A percentile compares a stretch with the other conserved stretches of the same genome.
Conservation (phyloP, 1,140 invertebrate species). For the Stenopsyche tienmushanensis region DNA sequence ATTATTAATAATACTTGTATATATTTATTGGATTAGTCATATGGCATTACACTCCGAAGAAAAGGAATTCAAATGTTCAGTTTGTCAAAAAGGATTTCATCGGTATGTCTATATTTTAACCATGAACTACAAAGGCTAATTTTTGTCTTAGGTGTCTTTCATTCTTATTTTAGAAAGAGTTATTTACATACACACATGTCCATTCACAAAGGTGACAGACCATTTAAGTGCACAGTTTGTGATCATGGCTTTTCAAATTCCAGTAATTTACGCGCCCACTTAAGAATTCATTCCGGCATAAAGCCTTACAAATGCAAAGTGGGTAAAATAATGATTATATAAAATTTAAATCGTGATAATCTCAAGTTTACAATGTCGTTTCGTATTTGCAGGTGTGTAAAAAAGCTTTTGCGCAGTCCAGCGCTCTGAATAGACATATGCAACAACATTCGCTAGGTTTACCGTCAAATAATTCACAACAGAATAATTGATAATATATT, state of each 20-base stretch:
- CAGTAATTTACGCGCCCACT: constrained; percentile 36
- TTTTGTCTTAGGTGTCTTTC: not conserved
- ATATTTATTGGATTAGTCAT: too few species aligned
- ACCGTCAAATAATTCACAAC: constrained; percentile 2
- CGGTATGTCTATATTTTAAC: constrained; percentile 19
- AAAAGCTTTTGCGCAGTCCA: constrained; percentile 35
- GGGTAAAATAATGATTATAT: not conserved
- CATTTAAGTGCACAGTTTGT: constrained; percentile 59
- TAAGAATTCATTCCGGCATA: constrained; percentile 34
- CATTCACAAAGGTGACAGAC: constrained; percentile 64
- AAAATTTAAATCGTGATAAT: constrained; percentile 1
- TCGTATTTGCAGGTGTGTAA: constrained; percentile 35
- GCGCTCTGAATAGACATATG: constrained; percentile 37
- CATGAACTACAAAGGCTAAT: not conserved
- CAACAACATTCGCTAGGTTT: constrained; percentile 30
- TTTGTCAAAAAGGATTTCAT: constrained; percentile 40
- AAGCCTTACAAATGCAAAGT: constrained; percentile 41
- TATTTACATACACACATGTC: constrained; percentile 63
- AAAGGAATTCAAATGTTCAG: constrained; percentile 38
- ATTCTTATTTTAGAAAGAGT: constrained; percentile 32
- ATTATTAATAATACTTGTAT: not conserved
- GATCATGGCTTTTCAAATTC: constrained; percentile 44
- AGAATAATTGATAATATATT: constrained; percentile 5
- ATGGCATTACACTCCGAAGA: constrained; percentile 33
- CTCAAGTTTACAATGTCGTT: constrained; percentile 1